Conservation (phyloP, 2,113 vertebrate genomes). For the Heterocephalus glaber region DNA sequence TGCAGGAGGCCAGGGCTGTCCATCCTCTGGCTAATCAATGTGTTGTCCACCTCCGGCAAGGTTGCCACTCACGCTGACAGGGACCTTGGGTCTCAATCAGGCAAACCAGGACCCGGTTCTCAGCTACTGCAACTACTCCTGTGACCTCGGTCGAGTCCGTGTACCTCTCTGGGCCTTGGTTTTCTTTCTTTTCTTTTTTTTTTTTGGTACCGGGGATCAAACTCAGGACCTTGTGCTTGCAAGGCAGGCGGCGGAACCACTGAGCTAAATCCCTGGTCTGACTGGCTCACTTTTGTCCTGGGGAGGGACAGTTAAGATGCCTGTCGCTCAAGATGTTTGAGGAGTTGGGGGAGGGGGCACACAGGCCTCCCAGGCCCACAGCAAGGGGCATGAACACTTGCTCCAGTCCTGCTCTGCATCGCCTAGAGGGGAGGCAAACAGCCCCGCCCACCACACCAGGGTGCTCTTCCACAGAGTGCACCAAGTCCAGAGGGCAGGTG, state of each 20-base stretch:
- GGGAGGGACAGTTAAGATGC: neutral
- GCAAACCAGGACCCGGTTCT: neutral
- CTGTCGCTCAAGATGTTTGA: neutral
- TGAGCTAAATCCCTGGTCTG: too few relatives aligned
- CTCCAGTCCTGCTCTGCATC: neutral
- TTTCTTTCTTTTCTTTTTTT: too few relatives aligned
- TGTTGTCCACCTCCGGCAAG: neutral
- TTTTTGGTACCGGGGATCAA: too few relatives aligned
- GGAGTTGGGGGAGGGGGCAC: neutral
- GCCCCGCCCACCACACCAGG: neutral
- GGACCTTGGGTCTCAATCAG: neutral
- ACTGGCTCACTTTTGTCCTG: too few relatives aligned
- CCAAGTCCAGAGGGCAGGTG: neutral
- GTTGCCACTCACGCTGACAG: neutral
- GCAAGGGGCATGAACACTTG: neutral
- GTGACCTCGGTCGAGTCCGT: neutral
- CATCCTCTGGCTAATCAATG: too few relatives aligned
- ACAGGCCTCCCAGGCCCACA: neutral
- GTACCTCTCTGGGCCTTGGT: neutral
- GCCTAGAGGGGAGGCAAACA: neutral
- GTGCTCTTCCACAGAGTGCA: neutral
- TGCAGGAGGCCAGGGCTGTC: neutral
- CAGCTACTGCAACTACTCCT: neutral
- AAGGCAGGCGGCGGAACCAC: too few relatives aligned
- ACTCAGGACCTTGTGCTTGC: too few relatives aligned